Percentiles rank a stretch among this genome's conserved stretches.
Evolutionary conservation across 2,113 vertebrate species (phyloP).

Genomic region (Otolemur garnettii): DNA sequence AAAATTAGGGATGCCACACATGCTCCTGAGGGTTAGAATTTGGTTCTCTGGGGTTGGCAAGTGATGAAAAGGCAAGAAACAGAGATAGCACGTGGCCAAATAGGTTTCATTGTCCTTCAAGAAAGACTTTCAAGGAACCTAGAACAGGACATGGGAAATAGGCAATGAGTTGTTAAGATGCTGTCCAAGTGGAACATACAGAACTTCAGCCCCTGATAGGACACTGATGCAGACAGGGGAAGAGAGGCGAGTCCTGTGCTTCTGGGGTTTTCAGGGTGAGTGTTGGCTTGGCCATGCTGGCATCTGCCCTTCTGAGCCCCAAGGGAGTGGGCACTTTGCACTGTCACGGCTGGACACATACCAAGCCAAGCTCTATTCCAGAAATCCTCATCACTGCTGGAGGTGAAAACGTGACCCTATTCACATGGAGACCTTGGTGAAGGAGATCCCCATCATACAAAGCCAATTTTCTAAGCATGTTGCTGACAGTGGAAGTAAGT

Average conservation of each 20-base stretch:
- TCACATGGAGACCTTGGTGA: slow-evolving; percentile 93
- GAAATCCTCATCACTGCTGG: slow-evolving; percentile 96
- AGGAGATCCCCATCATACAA: slow-evolving; percentile 94
- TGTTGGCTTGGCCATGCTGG: neutral
- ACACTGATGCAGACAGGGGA: neutral
- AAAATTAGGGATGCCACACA: neutral
- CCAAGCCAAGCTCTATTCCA: slow-evolving; percentile 73
- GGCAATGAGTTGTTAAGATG: neutral
- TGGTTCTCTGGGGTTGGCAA: neutral
- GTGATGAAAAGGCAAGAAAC: neutral
- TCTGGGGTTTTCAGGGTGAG: neutral
- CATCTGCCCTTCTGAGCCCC: neutral
- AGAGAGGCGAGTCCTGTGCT: neutral
- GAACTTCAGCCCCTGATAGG: too few relatives aligned
- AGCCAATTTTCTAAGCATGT: slow-evolving; percentile 93
- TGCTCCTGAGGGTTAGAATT: neutral
- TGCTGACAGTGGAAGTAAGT: slow-evolving; percentile 94
- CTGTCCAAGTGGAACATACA: neutral
- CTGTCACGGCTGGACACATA: fast-evolving
- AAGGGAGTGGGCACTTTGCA: fast-evolving
- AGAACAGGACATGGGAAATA: neutral
- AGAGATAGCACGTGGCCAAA: neutral
- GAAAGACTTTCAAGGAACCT: neutral
- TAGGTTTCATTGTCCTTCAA: neutral
- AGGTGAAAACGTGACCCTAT: slow-evolving; percentile 95